These are phyloP conservation scores for Riparia riparia DNA, from an alignment of 2,113 vertebrate species.

Conservation along the genomic window DNA sequence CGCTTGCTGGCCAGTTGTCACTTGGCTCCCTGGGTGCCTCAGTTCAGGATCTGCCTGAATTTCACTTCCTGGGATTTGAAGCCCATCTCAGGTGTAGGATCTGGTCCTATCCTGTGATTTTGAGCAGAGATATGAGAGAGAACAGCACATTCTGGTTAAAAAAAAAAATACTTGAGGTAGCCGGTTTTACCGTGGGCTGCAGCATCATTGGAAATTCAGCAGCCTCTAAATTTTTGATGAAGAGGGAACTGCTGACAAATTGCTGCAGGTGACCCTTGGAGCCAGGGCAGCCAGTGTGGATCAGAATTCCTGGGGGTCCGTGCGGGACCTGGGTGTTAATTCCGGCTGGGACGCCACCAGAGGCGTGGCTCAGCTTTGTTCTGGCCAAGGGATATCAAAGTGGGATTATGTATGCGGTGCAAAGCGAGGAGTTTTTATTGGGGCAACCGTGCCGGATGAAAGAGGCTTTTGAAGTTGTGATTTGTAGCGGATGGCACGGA, in stretches of 20 bases:
- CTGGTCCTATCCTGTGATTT: not conserved
- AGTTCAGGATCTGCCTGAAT: not conserved
- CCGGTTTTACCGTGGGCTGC: not conserved
- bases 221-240: not conserved
- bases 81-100: not conserved
- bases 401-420: not conserved
- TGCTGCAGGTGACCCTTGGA: not conserved
- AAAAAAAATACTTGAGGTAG: not conserved
- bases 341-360: fast-evolving
- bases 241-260: not conserved
- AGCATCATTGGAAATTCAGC: not conserved
- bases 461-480: not conserved
- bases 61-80: not conserved
- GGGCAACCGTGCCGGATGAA: not conserved
- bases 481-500: not conserved
- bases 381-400: not conserved
- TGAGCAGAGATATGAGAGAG: not conserved
- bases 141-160: not conserved
- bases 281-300: not conserved
- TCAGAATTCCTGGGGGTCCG: not conserved
- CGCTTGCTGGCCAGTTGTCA: not conserved
- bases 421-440: not conserved
- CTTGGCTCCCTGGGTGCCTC: not conserved
- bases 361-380: not conserved
- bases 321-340: not conserved